Conservation (phyloP, 2,113 vertebrate genomes). For the Mobula hypostoma region DNA sequence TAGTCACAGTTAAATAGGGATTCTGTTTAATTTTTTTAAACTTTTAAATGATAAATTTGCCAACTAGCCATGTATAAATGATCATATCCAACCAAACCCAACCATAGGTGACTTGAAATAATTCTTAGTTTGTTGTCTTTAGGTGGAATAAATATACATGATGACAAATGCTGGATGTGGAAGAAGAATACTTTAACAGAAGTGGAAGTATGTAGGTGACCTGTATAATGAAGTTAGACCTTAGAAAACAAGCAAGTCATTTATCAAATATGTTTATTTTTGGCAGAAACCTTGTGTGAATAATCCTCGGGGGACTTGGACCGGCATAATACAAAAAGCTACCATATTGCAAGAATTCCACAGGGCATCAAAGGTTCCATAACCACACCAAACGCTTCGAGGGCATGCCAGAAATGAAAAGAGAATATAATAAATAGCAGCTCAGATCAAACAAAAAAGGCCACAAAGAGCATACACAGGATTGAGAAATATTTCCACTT, state of each 20-base stretch:
- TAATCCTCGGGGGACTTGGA: not conserved
- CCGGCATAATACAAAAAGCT: not conserved
- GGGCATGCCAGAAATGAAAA: not conserved
- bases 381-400: not conserved
- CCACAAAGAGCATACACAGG: not conserved
- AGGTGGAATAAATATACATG: not conserved
- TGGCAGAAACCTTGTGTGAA: not conserved
- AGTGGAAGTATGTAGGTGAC: not conserved
- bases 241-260: not conserved
- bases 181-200: not conserved
- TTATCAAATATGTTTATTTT: conserved; percentile 15
- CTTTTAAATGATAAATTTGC: not conserved
- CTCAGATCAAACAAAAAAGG: not conserved
- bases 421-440: not conserved
- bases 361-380: not conserved
- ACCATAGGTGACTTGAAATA: not conserved
- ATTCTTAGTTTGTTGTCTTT: not conserved
- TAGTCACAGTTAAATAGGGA: not conserved
- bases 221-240: not conserved
- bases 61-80: not conserved
- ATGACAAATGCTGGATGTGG: not conserved
- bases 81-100: not conserved
- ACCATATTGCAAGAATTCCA: conserved; percentile 15
- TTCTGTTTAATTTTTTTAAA: not conserved
- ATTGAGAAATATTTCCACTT: not conserved